A percentile compares a stretch with the other conserved stretches of the same genome.
Conservation (phyloP, 2,113 vertebrate genomes). For the Procavia capensis region DNA sequence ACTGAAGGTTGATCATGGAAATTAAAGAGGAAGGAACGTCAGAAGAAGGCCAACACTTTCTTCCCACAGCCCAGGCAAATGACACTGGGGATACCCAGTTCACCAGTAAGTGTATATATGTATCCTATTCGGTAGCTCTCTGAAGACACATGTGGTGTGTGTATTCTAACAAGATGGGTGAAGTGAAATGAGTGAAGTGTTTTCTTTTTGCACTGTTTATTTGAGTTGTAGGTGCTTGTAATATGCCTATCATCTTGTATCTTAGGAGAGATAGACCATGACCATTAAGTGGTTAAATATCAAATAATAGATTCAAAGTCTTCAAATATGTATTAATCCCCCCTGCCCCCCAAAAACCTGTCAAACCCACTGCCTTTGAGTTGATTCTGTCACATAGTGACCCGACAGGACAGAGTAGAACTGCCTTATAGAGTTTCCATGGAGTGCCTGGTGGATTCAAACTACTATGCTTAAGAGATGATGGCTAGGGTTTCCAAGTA, state of each 20-base stretch:
- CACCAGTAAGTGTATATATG: constrained; percentile 83
- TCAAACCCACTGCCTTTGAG: no score
- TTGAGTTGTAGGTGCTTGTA: not conserved
- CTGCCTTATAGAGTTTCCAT: no score
- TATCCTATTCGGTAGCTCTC: not conserved
- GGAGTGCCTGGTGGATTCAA: no score
- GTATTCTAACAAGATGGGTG: not conserved
- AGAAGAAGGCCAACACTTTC: constrained; percentile 86
- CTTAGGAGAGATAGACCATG: not conserved
- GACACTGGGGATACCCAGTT: constrained; percentile 82
- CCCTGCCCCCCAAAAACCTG: no score
- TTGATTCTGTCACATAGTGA: no score
- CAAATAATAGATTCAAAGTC: not conserved
- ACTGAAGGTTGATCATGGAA: constrained; percentile 87
- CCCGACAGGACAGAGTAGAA: no score
- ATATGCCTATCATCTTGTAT: not conserved
- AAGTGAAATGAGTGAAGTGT: not conserved
- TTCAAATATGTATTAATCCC: not conserved
- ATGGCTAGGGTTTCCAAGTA: not conserved
- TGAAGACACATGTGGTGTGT: not conserved
- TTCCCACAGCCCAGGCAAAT: constrained; percentile 81
- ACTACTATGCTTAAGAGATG: no score
- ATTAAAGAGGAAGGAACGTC: constrained; percentile 87
- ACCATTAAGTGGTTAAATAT: not conserved
- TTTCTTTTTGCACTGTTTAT: not conserved